Evolutionary conservation across 2,888 invertebrate genomes (phyloP), one percentile per base, ranked within the genome.

Genomic region (Scelioninae gen. 2): DNA sequence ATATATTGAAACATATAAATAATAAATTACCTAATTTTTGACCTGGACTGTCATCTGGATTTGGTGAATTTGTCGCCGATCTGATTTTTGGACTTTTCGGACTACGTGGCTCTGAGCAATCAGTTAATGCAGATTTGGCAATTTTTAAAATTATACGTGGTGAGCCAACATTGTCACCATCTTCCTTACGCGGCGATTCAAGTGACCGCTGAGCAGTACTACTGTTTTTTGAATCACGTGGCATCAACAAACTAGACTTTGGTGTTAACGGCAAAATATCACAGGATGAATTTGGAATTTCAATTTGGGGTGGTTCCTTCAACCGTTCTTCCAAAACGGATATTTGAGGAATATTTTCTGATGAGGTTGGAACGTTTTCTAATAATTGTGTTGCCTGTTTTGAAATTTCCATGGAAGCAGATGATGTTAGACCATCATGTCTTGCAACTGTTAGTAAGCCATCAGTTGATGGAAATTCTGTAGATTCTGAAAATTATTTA

Each of bases 11-110:
- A n/a, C n/a, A n/a, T n/a, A n/a, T n/a, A n/a, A n/a, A n/a, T n/a
- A n/a, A n/a, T n/a, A n/a, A n/a, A 9, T 64, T 57, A 74, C 74
- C 87, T 37, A 89, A 80, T 75, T 88, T 89, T 65, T 88, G 86
- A n/a, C 85, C 84, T 1, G 85, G 83, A 74, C 83, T 85, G 18
- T 86, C 86, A 15, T 86, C 86, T 0, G 85, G 85, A 76, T 85
- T 86, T 1, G 85, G 86, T 1, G 86, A 86, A 73, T 85, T 84
- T 0, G 85, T 79, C 1, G 84, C 82, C 5, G 86, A 85, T 2
- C 84, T 79, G 9, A 86, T 84, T 75, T 86, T 86, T 0, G 86
- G 85, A 61, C 86, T 86, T 46, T 85, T 86, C 0, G 86, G 86
- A 2, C 85, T 85, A 39, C 84, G 81, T 0, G 84, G 85, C 31